Evolutionary conservation across 2,113 vertebrate genomes (phyloP).

Genomic region (Orycteropus afer): DNA sequence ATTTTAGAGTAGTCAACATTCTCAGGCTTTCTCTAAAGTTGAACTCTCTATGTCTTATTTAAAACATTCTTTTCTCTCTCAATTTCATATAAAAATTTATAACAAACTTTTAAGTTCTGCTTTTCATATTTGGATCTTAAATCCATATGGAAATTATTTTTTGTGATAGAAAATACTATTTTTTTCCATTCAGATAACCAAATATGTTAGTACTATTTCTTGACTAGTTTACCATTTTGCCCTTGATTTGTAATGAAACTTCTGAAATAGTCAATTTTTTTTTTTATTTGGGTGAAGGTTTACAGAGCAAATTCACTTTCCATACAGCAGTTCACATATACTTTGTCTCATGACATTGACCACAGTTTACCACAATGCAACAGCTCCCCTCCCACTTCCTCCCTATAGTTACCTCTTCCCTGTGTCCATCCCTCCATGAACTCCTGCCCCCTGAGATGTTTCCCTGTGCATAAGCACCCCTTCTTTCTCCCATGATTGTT

Average conservation of each 20-base stretch:
- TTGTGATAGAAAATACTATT: not conserved
- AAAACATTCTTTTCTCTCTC: not conserved
- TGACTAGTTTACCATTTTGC: not conserved
- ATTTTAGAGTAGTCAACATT: constrained; percentile 6
- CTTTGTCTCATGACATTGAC: no score
- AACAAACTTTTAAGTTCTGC: not conserved
- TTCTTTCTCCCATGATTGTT: no score
- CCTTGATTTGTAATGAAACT: not conserved
- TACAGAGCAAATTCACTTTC: no score
- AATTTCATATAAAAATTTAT: not conserved
- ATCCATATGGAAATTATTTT: constrained; percentile 21
- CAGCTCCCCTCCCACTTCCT: no score
- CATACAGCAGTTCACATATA: no score
- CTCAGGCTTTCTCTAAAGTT: not conserved
- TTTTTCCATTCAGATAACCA: constrained; percentile 35
- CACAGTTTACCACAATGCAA: no score
- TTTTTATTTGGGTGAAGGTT: no score
- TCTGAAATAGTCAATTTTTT: no score
- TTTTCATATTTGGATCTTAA: constrained; percentile 31
- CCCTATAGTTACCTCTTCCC: no score
- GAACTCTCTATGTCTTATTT: not conserved
- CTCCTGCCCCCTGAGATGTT: no score
- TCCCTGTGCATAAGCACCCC: no score
- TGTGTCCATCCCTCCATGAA: no score
- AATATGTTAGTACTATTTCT: not conserved